Percentiles rank a stretch among this genome's conserved stretches.
phyloP scores from a whole-genome alignment of 35 echinoderm and acorn worm genomes.

The Patiria miniata region DNA sequence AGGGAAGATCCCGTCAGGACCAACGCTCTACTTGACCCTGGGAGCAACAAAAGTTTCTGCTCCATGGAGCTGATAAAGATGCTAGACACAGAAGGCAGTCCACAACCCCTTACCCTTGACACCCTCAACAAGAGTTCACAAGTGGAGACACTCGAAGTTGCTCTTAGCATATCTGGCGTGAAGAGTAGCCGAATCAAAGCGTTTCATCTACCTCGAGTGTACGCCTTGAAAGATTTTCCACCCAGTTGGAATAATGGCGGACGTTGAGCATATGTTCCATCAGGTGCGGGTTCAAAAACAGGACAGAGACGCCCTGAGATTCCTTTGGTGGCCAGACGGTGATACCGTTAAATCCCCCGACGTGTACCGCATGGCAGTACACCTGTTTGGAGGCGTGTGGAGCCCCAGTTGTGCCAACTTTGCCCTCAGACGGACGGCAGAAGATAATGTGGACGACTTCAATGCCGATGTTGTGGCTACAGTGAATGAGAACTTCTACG shows the following conservation, averaged over 20 bases:
- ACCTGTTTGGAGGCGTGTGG: too few relatives aligned
- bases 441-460: too few relatives aligned
- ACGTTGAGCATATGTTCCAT: constrained; percentile 74
- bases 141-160: background rate
- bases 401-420: too few relatives aligned
- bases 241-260: constrained; percentile 44
- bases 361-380: too few relatives aligned
- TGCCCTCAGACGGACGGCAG: too few relatives aligned
- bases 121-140: background rate
- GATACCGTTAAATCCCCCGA: constrained; percentile 31
- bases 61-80: background rate
- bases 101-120: background rate
- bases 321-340: constrained; percentile 60
- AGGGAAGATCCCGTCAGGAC: background rate
- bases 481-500: too few relatives aligned
- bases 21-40: constrained; percentile 10
- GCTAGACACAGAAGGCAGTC: background rate
- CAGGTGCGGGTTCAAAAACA: constrained; percentile 39
- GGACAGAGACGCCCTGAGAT: constrained; percentile 51
- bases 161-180: background rate
- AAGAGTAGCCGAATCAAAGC: background rate
- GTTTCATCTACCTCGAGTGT: background rate
- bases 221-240: background rate
- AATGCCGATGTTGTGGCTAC: too few relatives aligned
- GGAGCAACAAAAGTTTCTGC: constrained; percentile 31